Percentiles rank a stretch among this genome's conserved stretches.
These are phyloP conservation scores for Apodemus agrarius DNA, from an alignment of 2,797 vertebrate species.

Conservation along the genomic window DNA sequence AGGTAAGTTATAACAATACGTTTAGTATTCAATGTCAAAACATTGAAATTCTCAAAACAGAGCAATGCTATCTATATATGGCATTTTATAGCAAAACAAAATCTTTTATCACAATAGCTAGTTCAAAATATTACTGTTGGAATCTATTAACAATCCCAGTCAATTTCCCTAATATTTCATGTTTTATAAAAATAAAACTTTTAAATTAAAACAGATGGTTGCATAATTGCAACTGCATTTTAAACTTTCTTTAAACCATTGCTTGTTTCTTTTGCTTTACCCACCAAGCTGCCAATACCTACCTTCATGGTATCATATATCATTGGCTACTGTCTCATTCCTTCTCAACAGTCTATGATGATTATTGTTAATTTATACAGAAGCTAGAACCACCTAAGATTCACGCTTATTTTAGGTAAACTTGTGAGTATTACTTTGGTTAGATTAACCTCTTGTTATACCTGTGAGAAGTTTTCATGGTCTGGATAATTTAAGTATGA, in stretches of 20 bases:
- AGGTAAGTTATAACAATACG: background rate
- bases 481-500: background rate
- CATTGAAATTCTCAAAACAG: slow-evolving; percentile 3
- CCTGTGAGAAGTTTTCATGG: background rate
- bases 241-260: background rate
- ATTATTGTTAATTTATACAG: background rate
- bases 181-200: slow-evolving; percentile 26
- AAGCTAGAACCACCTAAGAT: background rate
- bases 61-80: background rate
- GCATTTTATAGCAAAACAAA: slow-evolving; percentile 23
- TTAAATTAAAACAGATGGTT: background rate
- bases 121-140: slow-evolving; percentile 19
- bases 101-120: background rate
- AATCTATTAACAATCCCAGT: slow-evolving; percentile 28
- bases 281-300: background rate
- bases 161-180: background rate
- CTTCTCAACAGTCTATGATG: background rate
- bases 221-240: slow-evolving; percentile 25
- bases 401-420: background rate
- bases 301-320: background rate
- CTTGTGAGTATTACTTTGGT: background rate
- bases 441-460: background rate
- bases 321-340: background rate
- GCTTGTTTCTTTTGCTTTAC: background rate
- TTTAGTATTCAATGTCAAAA: background rate